A percentile compares a stretch with the other conserved stretches of the same genome.
phyloP scores from a whole-genome alignment of 2,797 vertebrate species.

The Silurus lanzhouensis region DNA sequence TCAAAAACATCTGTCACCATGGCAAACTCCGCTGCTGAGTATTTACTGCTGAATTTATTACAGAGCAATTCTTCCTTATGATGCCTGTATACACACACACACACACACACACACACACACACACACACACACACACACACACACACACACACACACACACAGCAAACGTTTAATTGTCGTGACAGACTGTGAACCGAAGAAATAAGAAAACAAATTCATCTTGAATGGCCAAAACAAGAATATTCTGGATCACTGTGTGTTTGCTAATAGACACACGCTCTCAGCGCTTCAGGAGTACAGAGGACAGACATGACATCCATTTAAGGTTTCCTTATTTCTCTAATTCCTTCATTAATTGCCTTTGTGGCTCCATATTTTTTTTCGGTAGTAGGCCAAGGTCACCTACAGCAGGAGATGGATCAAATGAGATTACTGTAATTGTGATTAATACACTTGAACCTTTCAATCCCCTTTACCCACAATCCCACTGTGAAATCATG shows the following conservation, averaged over 20 bases:
- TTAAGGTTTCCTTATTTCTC: neutral
- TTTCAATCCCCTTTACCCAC: neutral
- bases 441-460: slow-evolving; percentile 6
- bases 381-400: neutral
- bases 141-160: neutral
- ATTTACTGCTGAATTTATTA: slow-evolving; percentile 55
- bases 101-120: neutral
- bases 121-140: neutral
- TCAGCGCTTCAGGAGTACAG: neutral
- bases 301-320: neutral
- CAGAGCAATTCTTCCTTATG: slow-evolving; percentile 1
- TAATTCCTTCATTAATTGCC: neutral
- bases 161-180: neutral
- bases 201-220: neutral
- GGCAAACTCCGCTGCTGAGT: slow-evolving; percentile 34
- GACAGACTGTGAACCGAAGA: neutral
- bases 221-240: neutral
- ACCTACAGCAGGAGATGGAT: neutral
- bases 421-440: neutral
- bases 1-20: slow-evolving; percentile 52
- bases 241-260: neutral
- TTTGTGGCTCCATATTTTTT: neutral
- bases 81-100: neutral
- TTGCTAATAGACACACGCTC: neutral
- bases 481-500: neutral